A percentile compares a stretch with the other conserved stretches of the same genome.
Conservation (phyloP, 2,888 invertebrate species). For the Bruchidius siliquastri region DNA sequence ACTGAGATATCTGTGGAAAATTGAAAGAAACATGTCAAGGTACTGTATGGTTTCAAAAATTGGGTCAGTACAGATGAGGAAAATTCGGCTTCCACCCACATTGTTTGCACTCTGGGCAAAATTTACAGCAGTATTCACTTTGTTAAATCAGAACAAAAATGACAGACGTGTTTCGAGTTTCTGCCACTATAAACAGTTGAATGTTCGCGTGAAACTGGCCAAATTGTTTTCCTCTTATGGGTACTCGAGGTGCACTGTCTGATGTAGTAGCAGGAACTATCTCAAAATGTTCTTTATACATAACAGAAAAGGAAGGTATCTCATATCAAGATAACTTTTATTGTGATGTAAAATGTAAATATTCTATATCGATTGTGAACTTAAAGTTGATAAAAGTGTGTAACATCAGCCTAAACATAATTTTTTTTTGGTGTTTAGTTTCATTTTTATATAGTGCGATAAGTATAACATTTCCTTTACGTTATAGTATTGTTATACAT, state of each 20-base stretch:
- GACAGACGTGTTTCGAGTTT: background rate
- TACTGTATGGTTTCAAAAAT: slow-evolving; percentile 33
- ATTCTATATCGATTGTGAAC: slow-evolving; percentile 17
- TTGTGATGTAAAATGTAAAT: slow-evolving; percentile 39
- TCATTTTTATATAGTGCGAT: slow-evolving; percentile 4
- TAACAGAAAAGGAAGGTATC: slow-evolving; percentile 24
- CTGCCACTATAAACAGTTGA: background rate
- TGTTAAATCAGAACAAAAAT: slow-evolving; percentile 9
- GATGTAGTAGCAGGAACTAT: background rate
- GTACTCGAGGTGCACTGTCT: background rate
- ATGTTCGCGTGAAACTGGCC: background rate
- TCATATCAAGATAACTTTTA: slow-evolving; percentile 34
- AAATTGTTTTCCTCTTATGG: slow-evolving; percentile 5
- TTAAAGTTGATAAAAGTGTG: background rate
- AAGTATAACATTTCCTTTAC: background rate
- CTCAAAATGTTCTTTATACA: background rate
- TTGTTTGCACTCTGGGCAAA: slow-evolving; percentile 73
- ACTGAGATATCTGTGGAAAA: slow-evolving; percentile 4
- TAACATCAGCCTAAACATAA: background rate
- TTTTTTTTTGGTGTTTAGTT: background rate
- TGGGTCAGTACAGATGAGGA: slow-evolving; percentile 20
- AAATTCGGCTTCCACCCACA: slow-evolving; percentile 78
- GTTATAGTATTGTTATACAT: slow-evolving; percentile 44
- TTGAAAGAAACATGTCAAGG: slow-evolving; percentile 17
- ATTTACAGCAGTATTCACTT: slow-evolving; percentile 8